Percentiles rank a stretch among this genome's conserved stretches.
These are phyloP conservation scores for Mesoclemmys tuberculata DNA, from an alignment of 2,113 vertebrate species.

Conservation along the genomic window DNA sequence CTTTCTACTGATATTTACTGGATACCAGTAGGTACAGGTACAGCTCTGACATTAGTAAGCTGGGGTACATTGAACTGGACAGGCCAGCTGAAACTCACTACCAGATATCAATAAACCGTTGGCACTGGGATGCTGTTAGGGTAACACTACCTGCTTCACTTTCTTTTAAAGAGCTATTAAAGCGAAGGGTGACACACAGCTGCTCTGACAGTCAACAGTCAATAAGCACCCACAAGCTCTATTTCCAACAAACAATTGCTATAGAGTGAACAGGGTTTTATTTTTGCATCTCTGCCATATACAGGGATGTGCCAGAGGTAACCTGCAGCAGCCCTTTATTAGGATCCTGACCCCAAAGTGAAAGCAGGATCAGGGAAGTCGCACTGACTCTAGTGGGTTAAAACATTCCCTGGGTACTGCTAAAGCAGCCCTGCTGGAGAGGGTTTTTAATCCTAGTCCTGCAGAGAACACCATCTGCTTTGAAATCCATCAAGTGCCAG, in stretches of 20 bases:
- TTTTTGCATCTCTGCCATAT: background rate
- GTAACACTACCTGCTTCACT: background rate
- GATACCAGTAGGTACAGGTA: background rate
- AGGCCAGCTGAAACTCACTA: background rate
- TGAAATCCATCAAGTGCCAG: background rate
- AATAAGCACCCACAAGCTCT: background rate
- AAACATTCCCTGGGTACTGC: background rate
- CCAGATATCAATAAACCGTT: background rate
- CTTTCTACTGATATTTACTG: background rate
- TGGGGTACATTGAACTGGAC: background rate
- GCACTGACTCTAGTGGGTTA: background rate
- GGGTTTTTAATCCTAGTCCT: background rate
- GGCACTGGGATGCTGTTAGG: background rate
- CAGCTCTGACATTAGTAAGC: background rate
- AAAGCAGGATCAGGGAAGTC: background rate
- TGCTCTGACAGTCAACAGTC: constrained; percentile 17
- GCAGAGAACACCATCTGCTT: background rate
- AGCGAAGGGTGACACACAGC: background rate
- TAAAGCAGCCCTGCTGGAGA: background rate
- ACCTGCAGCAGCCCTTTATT: background rate
- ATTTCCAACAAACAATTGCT: background rate
- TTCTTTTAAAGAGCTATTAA: background rate
- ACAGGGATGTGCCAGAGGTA: background rate
- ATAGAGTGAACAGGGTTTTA: background rate
- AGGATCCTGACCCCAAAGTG: background rate